These are phyloP conservation scores for Rotaria macrura DNA, from an alignment of 2,888 invertebrate species.

Conservation along the genomic window DNA sequence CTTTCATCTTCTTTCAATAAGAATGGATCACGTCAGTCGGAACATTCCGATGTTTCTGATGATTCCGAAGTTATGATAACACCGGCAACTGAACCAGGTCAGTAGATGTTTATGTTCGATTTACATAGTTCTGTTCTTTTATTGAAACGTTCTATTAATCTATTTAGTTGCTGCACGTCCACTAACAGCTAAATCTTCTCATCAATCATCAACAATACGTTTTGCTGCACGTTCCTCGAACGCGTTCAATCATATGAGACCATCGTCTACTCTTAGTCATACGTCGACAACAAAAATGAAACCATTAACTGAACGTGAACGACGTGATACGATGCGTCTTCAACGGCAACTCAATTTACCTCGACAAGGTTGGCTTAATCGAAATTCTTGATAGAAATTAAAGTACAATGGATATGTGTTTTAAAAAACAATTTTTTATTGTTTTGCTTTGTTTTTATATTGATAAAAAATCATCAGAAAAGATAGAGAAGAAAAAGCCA, in stretches of 20 bases:
- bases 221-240: not conserved
- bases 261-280: not conserved
- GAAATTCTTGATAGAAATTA: not conserved
- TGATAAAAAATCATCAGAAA: no score
- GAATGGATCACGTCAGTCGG: not conserved
- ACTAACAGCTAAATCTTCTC: not conserved
- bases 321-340: not conserved
- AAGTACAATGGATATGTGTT: not conserved
- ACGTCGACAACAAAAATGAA: not conserved
- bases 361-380: not conserved
- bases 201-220: not conserved
- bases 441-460: not conserved
- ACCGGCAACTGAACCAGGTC: not conserved
- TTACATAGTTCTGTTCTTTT: not conserved
- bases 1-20: not conserved
- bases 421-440: not conserved
- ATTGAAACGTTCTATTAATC: not conserved
- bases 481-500: no score
- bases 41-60: not conserved
- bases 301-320: not conserved
- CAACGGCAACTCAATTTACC: constrained; percentile 18
- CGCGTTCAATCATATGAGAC: not conserved
- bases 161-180: not conserved
- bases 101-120: not conserved
- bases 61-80: not conserved